Conservation (phyloP, 2,888 invertebrate species). For the Sphecodes monilicornis region DNA sequence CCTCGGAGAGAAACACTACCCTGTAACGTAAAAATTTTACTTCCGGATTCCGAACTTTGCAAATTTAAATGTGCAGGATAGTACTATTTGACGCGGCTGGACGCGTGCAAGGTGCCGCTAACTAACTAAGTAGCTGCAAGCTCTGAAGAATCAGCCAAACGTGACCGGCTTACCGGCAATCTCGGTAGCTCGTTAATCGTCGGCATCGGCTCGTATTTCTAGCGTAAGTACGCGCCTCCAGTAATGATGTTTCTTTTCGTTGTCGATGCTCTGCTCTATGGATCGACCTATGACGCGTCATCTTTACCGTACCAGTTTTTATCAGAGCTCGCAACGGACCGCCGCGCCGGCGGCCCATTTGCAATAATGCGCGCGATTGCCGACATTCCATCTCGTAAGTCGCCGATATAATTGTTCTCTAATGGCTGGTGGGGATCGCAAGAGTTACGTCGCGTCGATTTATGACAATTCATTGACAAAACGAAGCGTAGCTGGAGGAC, state of each 20-base stretch:
- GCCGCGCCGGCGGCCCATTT: constrained; percentile 30
- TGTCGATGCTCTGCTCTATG: constrained; percentile 17
- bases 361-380: constrained; percentile 41
- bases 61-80: background rate
- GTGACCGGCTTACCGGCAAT: constrained; percentile 44
- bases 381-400: constrained; percentile 39
- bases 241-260: constrained; percentile 53
- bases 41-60: background rate
- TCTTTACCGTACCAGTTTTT: constrained; percentile 39
- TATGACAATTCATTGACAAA: constrained; percentile 39
- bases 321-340: constrained; percentile 1
- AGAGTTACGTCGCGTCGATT: constrained; percentile 21
- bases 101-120: background rate
- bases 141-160: constrained; percentile 34
- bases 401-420: constrained; percentile 37
- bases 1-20: background rate
- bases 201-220: constrained; percentile 45
- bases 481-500: background rate
- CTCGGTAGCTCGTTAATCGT: constrained; percentile 63
- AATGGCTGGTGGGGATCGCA: constrained; percentile 16
- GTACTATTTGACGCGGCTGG: background rate
- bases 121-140: background rate
- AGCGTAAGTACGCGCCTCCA: constrained; percentile 47
- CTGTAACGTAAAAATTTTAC: background rate
- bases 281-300: constrained; percentile 43